Conservation (phyloP, 2,797 vertebrate species). For the Notolabrus celidotus region DNA sequence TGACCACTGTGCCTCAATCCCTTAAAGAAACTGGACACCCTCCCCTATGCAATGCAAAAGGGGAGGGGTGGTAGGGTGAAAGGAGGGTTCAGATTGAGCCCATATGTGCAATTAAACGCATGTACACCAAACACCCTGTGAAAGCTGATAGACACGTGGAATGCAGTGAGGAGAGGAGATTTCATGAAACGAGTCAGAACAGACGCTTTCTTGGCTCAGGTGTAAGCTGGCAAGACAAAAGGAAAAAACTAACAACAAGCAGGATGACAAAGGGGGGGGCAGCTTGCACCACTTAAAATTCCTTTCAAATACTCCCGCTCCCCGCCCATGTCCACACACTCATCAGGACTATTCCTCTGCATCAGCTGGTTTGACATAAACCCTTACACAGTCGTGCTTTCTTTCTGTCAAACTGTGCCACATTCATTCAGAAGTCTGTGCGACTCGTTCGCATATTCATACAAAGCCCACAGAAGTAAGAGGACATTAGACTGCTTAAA, state of each 20-base stretch:
- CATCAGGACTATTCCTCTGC: not conserved
- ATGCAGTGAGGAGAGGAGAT: constrained; percentile 14
- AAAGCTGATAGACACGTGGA: constrained; percentile 25
- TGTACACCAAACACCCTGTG: not conserved
- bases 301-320: constrained; percentile 2
- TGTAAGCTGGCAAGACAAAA: constrained; percentile 29
- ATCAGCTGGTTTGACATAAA: not conserved
- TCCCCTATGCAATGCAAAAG: not conserved
- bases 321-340: not conserved
- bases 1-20: not conserved
- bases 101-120: not conserved
- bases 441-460: constrained; percentile 8
- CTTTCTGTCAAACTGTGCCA: not conserved
- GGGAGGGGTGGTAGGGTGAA: not conserved
- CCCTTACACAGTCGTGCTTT: not conserved
- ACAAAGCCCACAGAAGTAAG: not conserved
- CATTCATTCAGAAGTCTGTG: not conserved
- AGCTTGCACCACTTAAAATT: constrained; percentile 42
- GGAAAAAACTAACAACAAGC: constrained; percentile 5
- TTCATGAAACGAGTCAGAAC: constrained; percentile 40
- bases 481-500: constrained; percentile 5
- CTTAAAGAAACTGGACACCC: not conserved
- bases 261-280: not conserved
- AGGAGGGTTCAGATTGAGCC: not conserved
- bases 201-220: constrained; percentile 38